These are phyloP conservation scores for Daktulosphaira vitifoliae DNA, from an alignment of 1,140 invertebrate species.

Conservation along the genomic window DNA sequence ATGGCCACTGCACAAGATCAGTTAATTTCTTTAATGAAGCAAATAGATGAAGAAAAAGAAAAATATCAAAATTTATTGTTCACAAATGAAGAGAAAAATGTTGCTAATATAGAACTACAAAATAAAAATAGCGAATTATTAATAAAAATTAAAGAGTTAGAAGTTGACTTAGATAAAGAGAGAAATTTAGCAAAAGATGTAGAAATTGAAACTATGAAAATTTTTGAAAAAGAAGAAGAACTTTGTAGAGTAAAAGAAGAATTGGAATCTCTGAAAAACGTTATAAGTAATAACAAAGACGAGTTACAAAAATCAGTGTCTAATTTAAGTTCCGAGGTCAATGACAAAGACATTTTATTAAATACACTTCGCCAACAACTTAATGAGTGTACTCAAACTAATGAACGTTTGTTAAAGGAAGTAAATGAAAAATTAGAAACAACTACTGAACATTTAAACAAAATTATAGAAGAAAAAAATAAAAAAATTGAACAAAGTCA, in stretches of 20 bases:
- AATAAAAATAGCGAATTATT: slow-evolving; percentile 23
- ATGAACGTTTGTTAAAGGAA: slow-evolving; percentile 26
- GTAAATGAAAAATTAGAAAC: slow-evolving; percentile 13
- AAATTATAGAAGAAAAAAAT: slow-evolving; percentile 25
- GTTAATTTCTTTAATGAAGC: slow-evolving; percentile 2
- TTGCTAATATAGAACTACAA: slow-evolving; percentile 13
- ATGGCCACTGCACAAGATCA: background rate
- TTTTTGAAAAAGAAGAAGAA: slow-evolving; percentile 30
- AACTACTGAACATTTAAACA: slow-evolving; percentile 10
- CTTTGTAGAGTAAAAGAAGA: slow-evolving; percentile 22
- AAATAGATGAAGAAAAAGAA: slow-evolving; percentile 24
- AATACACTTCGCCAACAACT: slow-evolving; percentile 18
- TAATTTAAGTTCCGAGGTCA: slow-evolving; percentile 23
- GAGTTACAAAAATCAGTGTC: slow-evolving; percentile 26
- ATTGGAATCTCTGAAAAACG: slow-evolving; percentile 19
- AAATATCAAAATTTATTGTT: slow-evolving; percentile 26
- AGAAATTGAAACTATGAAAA: slow-evolving; percentile 26
- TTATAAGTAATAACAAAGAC: slow-evolving; percentile 19
- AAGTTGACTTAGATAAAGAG: slow-evolving; percentile 13
- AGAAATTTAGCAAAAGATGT: slow-evolving; percentile 25
- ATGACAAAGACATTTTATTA: slow-evolving; percentile 13
- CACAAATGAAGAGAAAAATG: slow-evolving; percentile 24
- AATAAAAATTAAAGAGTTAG: slow-evolving; percentile 20
- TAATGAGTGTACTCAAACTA: slow-evolving; percentile 7
- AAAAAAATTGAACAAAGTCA: slow-evolving; percentile 28